These are phyloP conservation scores for Andrena bucephala DNA, from an alignment of 2,888 invertebrate species.

Conservation along the genomic window DNA sequence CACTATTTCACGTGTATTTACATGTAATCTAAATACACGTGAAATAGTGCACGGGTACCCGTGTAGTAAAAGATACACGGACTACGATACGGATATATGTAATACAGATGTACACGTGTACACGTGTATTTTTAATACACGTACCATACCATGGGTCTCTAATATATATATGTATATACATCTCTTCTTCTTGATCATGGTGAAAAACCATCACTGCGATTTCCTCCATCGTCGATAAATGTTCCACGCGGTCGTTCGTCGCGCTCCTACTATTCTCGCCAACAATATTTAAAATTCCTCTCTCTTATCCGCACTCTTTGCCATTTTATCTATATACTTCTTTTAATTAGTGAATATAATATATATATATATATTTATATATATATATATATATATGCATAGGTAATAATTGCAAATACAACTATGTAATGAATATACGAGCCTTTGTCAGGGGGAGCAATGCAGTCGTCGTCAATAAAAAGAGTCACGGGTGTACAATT, in stretches of 20 bases:
- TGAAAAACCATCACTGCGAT: conserved; percentile 6
- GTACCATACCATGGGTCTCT: no score
- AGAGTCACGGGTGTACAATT: conserved; percentile 70
- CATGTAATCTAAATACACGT: no score
- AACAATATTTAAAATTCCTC: conserved; percentile 71
- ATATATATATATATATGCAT: conserved; percentile 59
- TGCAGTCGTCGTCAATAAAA: conserved; percentile 80
- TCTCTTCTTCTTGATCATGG: neutral
- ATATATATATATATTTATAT: conserved; percentile 50
- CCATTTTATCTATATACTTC: conserved; percentile 54
- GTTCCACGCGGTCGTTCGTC: conserved; percentile 59
- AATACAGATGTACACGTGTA: no score
- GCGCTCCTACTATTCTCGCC: conserved; percentile 37
- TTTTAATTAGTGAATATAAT: conserved; percentile 68
- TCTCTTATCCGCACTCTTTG: conserved; percentile 58
- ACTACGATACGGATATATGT: no score
- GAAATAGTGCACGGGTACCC: no score
- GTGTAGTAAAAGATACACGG: no score
- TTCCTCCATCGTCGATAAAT: conserved; percentile 39
- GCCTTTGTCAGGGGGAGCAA: conserved; percentile 81
- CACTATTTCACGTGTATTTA: no score
- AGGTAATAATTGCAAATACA: conserved; percentile 81
- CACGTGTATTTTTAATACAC: no score
- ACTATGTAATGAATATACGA: conserved; percentile 82
- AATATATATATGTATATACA: neutral